Evolutionary conservation across 2,797 vertebrate species (phyloP).

Genomic region (Acrocephalus scirpaceus): DNA sequence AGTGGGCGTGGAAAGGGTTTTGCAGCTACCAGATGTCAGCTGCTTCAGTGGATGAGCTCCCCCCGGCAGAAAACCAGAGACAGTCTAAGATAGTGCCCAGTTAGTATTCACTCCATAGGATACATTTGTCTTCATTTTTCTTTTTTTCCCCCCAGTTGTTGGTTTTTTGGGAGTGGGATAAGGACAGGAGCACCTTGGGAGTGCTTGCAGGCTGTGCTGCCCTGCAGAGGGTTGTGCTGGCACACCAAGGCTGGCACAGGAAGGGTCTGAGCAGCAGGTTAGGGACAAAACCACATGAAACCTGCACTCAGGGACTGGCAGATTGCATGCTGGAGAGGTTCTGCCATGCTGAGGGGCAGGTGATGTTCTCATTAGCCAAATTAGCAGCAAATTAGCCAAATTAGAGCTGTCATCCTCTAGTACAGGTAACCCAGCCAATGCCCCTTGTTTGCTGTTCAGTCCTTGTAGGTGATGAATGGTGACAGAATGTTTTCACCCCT

Average conservation of each 20-base stretch:
- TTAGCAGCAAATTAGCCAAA: neutral
- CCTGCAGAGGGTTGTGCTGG: neutral
- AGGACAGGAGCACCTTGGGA: neutral
- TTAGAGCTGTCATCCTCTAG: neutral
- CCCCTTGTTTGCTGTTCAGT: neutral
- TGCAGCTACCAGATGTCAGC: neutral
- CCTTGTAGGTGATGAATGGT: neutral
- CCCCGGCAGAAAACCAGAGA: neutral
- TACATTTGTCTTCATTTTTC: neutral
- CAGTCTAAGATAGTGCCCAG: neutral
- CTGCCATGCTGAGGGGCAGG: neutral
- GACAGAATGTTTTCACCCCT: neutral
- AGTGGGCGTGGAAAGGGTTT: neutral
- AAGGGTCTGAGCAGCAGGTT: neutral
- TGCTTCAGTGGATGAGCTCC: neutral
- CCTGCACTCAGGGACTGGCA: neutral
- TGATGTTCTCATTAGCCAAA: neutral
- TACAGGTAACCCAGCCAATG: neutral
- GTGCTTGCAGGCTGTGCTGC: fast-evolving
- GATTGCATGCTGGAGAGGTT: neutral
- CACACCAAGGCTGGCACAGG: neutral
- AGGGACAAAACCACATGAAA: neutral
- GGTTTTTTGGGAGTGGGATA: neutral
- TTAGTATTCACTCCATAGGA: neutral
- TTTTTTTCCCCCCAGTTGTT: fast-evolving